Evolutionary conservation across 2,113 vertebrate species (phyloP), one percentile per base, ranked within the genome.

Genomic region (Stegastes partitus): DNA sequence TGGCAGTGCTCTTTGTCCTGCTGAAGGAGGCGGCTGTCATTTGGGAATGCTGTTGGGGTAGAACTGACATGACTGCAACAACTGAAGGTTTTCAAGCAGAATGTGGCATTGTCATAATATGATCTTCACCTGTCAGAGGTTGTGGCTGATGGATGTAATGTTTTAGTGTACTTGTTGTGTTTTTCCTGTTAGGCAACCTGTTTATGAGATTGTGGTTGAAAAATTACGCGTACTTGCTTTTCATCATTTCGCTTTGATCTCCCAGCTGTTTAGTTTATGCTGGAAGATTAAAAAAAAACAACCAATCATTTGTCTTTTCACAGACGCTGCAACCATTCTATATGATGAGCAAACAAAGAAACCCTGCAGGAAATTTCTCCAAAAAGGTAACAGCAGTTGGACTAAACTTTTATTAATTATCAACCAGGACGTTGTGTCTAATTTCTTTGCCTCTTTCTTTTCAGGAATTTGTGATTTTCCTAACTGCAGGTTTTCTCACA

Each of bases 401-500:
- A 49, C 2, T 3, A 37, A 54, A 31, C 11, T 5, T 19, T 4
- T 26, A 12, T 42, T 0, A 23, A 42, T 61, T 2, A 37, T 23
- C 8, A 51, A 56, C 0, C 1, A 26, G 0, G 1, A 21, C 18
- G 37, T 51, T 1, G 8, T 65, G n/a, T 63, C n/a, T 21, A 14
- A 19, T 42, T 55, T 0, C 31, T 22, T 21, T 42, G 21, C 44
- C 69, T 18, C 2, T 78, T 42, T 10, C 15, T 31, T 25, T 79
- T 5, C 31, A 93, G 91, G 91, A 55, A 69, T 91, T 70, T 93
- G 91, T 85, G 91, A 92, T 71, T 99, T 99, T 87, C 89, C 93
- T 56, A 97, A 94, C 91, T 99, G 98, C 90, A 94, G 97, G 42
- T 99, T 99, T 87, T 99, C 98, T 56, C 98, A 99, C 91, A 96